Base-by-base conservation (phyloP, 64 coral and sea anemone species). In the Montipora efflorescens region DNA sequence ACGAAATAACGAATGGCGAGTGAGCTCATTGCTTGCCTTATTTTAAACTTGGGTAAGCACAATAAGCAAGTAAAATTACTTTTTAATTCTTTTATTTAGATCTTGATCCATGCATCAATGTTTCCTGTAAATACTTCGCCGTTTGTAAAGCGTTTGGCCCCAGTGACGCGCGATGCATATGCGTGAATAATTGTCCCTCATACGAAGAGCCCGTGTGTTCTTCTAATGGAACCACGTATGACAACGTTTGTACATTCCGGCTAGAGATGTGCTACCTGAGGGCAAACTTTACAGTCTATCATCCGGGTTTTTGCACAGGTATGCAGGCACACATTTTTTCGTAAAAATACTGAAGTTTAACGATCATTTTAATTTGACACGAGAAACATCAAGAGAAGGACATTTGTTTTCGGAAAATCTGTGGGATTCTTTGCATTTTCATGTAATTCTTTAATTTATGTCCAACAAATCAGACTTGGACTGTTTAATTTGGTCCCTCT, bases 271-370 rank as follows among this genome's bases (percentile, higher is more conserved):
- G 93, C 25, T 28, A 81, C 11, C 23, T 88, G n/a, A 81, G 18
- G 55, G 81, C 67, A 0, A 95, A 95, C 67, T 87, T 92, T 16
- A 89, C 94, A 13, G 10, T 95, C 1, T 82, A 92, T 21, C 90
- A 82, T 79, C 77, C 90, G 2, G 95, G 90, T 58, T 69, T 77
- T 76, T 92, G 93, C 79, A 90, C 82, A 91, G 93, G 88, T 95
- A 87, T 14, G 13, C 14, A 15, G 0, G 8, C 13, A 12, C 4
- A 14, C 14, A 12, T 64, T 0, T 23, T 64, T 55, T 55, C 9
- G 52, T 10, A 5, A 55, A 7, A 55, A 55, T 7, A 55, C 5
- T 55, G 14, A 14, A 15, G 9, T 57, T 11, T 57, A 28, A 28
- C 28, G 28, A 28, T 1, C 1, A 28, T 28, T 28, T 28, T 28